These are phyloP conservation scores for Nothocercus julius DNA, from an alignment of 2,113 vertebrate species.

Conservation along the genomic window DNA sequence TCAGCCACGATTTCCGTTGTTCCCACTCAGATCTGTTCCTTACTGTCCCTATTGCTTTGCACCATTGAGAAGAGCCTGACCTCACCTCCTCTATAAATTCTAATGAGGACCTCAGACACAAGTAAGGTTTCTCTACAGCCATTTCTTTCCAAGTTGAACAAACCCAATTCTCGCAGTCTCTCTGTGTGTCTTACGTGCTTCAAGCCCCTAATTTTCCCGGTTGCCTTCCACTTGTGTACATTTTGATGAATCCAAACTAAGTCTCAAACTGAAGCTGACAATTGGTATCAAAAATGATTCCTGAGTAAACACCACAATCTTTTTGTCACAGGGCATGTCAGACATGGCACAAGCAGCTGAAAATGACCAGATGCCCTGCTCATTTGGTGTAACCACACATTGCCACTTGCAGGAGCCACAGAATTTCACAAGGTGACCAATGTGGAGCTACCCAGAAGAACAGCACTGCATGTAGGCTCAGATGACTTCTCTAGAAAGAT, in stretches of 20 bases:
- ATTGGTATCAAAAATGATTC: neutral
- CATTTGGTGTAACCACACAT: neutral
- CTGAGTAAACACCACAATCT: neutral
- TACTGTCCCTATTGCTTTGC: neutral
- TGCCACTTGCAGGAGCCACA: neutral
- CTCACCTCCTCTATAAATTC: neutral
- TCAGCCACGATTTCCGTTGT: neutral
- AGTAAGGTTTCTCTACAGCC: neutral
- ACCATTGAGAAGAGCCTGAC: neutral
- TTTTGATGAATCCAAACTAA: neutral
- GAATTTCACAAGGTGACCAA: neutral
- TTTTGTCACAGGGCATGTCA: neutral
- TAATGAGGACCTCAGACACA: neutral
- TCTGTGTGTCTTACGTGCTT: neutral
- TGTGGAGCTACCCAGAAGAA: neutral
- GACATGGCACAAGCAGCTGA: accelerated
- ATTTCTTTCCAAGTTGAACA: neutral
- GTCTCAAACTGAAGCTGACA: neutral
- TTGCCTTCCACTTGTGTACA: too few relatives aligned
- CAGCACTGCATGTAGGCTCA: neutral
- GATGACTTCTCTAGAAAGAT: too few relatives aligned
- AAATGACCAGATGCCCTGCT: accelerated
- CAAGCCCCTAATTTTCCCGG: neutral
- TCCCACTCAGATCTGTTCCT: neutral
- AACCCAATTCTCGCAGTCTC: neutral